Evolutionary conservation across 2,113 vertebrate species (phyloP), one percentile per base, ranked within the genome.

Genomic region (Pelodiscus sinensis): DNA sequence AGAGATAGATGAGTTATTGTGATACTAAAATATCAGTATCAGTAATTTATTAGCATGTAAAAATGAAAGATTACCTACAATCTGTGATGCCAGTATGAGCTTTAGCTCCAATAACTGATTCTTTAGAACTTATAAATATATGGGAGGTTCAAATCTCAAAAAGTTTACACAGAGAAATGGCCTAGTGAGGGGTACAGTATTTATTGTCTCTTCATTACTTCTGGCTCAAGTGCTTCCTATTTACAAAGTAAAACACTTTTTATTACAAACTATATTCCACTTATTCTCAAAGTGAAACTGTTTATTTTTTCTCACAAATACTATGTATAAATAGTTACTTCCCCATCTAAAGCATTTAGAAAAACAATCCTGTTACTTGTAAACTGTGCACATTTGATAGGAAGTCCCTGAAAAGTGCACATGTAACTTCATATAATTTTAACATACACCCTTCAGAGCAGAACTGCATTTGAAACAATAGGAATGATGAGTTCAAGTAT

Each of bases 401-500:
- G 79, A 55, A 93, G 73, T 56, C 84, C 84, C n/a, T 50, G 68
- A 78, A 15, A 80, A 82, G 71, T 75, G 68, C 50, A 93, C 78
- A 25, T 62, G 27, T 27, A 62, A 62, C 27, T 14, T 91, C n/a
- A 21, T 85, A 88, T 82, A 88, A 5, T 71, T 93, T 83, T n/a
- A 71, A 12, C 8, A 31, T 25, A 54, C 21, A 38, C 22, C 81
- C 85, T 95, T 62, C 78, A 51, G 62, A 14, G 31, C 22, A 93
- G 55, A 94, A 92, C 79, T 87, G 82, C 80, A 90, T 58, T 25
- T 81, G 57, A 90, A 88, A 77, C 7, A 81, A 58, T 68, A 91
- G 9, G 83, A 35, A 55, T 83, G 77, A 71, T 89, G 56, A 84
- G 8, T 79, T 44, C 0, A 0, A 82, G 68, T 35, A 27, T 81